A percentile compares a stretch with the other conserved stretches of the same genome.
Conservation (phyloP, 1,140 invertebrate genomes). For the Aethina tumida region DNA sequence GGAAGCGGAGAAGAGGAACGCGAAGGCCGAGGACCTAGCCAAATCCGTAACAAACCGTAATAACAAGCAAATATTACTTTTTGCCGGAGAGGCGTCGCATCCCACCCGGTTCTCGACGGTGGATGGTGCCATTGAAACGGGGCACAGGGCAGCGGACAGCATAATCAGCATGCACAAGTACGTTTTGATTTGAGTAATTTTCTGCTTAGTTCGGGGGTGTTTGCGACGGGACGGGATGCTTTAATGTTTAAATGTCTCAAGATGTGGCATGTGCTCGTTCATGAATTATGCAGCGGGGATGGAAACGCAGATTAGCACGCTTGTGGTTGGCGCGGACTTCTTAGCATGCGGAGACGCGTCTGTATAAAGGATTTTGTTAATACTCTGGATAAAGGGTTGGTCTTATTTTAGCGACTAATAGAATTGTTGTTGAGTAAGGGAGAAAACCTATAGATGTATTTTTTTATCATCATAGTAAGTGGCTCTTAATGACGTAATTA, state of each 20-base stretch:
- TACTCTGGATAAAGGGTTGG: too few relatives aligned
- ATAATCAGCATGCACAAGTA: constrained; percentile 26
- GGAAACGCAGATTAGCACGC: too few relatives aligned
- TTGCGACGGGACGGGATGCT: not conserved
- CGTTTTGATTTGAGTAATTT: constrained; percentile 50
- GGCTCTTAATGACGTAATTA: too few relatives aligned
- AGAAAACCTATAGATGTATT: too few relatives aligned
- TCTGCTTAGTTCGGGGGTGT: constrained; percentile 37
- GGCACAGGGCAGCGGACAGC: constrained; percentile 65
- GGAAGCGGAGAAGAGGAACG: constrained; percentile 39
- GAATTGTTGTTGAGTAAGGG: too few relatives aligned
- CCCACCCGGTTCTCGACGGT: constrained; percentile 61
- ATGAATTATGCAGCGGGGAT: too few relatives aligned
- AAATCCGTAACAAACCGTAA: constrained; percentile 40
- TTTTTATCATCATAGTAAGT: too few relatives aligned
- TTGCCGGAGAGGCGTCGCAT: constrained; percentile 64
- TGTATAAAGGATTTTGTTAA: too few relatives aligned
- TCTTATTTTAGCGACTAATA: too few relatives aligned
- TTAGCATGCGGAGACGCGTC: too few relatives aligned
- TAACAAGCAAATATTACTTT: constrained; percentile 43
- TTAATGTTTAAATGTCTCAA: constrained; percentile 43
- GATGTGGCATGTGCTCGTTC: constrained; percentile 38
- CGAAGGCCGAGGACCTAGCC: constrained; percentile 46
- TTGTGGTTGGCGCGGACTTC: too few relatives aligned
- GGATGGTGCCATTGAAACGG: constrained; percentile 70